These are phyloP conservation scores for Lerema accius DNA, from an alignment of 1,140 invertebrate species.

Conservation along the genomic window DNA sequence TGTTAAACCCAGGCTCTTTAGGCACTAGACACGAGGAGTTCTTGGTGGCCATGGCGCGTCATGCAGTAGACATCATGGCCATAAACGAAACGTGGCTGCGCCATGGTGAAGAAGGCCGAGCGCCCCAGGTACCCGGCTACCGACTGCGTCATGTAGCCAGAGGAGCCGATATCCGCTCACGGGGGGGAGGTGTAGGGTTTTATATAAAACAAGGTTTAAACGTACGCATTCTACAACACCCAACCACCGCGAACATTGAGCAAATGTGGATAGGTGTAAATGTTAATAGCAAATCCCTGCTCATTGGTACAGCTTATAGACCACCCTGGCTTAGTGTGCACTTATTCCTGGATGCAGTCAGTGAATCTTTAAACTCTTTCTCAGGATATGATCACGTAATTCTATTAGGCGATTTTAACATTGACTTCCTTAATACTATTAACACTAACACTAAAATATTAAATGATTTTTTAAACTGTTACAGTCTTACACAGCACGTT, in stretches of 20 bases:
- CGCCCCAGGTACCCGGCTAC: constrained; percentile 33
- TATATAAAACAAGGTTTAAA: constrained; percentile 28
- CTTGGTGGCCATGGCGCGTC: constrained; percentile 18
- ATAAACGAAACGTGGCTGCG: constrained; percentile 45
- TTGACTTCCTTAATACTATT: not conserved
- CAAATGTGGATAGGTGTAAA: constrained; percentile 1
- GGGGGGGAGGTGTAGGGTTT: constrained; percentile 41
- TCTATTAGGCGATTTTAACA: constrained; percentile 4
- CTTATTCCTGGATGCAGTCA: not conserved
- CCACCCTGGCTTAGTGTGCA: not conserved
- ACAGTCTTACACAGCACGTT: not conserved
- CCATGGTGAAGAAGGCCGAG: constrained; percentile 33
- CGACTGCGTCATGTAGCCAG: constrained; percentile 25
- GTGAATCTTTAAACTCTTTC: not conserved
- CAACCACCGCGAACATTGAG: not conserved
- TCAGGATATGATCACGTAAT: not conserved
- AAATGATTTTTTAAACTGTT: no score
- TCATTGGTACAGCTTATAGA: not conserved
- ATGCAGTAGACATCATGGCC: constrained; percentile 35
- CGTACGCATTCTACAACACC: constrained; percentile 11
- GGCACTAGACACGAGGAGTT: constrained; percentile 39
- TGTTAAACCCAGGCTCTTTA: constrained; percentile 39
- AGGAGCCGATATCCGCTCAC: not conserved
- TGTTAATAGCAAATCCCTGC: not conserved
- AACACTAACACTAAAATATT: not conserved